phyloP scores from a whole-genome alignment of 2,113 vertebrate genomes.

The Willisornis vidua region DNA sequence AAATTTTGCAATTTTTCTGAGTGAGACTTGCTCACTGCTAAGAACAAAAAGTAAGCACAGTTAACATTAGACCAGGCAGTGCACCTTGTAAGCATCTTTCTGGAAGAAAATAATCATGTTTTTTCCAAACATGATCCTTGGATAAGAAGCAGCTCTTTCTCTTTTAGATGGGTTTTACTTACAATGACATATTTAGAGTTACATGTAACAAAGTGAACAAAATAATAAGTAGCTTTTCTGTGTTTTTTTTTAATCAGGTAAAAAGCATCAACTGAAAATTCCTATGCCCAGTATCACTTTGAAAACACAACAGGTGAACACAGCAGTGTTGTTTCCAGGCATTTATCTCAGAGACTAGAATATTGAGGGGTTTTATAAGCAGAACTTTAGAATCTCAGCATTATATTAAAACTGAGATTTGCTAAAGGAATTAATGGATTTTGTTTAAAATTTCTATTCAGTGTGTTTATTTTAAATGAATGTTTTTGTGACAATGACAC shows the following conservation, averaged over 20 bases:
- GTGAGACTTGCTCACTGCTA: neutral
- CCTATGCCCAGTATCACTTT: neutral
- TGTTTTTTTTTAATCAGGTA: neutral
- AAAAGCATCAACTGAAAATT: neutral
- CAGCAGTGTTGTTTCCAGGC: neutral
- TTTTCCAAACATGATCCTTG: neutral
- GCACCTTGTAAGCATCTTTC: neutral
- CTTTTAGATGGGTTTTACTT: conserved; percentile 3
- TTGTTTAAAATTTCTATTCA: neutral
- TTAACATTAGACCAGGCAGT: neutral
- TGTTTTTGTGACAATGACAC: neutral
- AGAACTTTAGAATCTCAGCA: neutral
- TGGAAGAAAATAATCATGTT: neutral
- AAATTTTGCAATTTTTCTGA: neutral
- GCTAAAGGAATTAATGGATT: neutral
- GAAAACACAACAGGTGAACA: neutral
- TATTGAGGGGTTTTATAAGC: neutral
- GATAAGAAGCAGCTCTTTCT: neutral
- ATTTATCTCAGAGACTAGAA: neutral
- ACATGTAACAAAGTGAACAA: neutral
- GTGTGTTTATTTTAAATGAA: neutral
- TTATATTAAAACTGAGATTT: neutral
- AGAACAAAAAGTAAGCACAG: neutral
- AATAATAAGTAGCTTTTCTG: neutral
- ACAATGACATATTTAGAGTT: neutral